Base-by-base conservation (phyloP, 2,888 invertebrate species). In the Iselma pallidipennis region DNA sequence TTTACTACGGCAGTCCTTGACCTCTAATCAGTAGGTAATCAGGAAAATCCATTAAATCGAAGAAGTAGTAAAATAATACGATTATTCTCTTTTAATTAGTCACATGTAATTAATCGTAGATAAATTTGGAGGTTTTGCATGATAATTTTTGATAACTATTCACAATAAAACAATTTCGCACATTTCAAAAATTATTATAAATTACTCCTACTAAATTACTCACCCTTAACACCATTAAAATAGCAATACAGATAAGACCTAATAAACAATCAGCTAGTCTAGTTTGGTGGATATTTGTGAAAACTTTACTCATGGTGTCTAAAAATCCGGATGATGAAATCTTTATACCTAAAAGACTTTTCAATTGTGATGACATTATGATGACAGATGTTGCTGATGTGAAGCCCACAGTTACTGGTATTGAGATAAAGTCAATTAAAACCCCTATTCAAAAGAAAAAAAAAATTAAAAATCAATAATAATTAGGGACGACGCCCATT, bases 321-420 rank as follows among this genome's bases (percentile, higher is more conserved):
- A 94, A 71, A 74, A 95, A 94, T 57, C 89, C 89, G 25, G 87
- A 87, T 0, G 92, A 88, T 25, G 87, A 86, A 65, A 92, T 91
- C 69, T 86, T 86, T 19, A 94, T 76, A 0, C 94, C 94, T 28
- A 94, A 80, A 19, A 91, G 80, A 49, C 87, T 86, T 77, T 94
- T 94, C 1, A 95, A 80, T 79, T 95, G 95, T 0, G 94, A 94
- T 14, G 90, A 89, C 3, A 91, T 92, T 61, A 95, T 95, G 65
- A 95, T 95, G 42, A 96, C 90, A 31, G 95, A 95, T 0, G 95
- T 95, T 0, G 95, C 95, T 5, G 95, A 94, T 1, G 95, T 95
- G 78, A 95, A 96, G 0, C 93, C 94, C 12, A 93, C 92, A 0
- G 93, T 94, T 6, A 94, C 94, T 0, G 95, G 95, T 67, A 94